Evolutionary conservation across 2,888 invertebrate species (phyloP).

Genomic region (Dinocampus coccinellae): DNA sequence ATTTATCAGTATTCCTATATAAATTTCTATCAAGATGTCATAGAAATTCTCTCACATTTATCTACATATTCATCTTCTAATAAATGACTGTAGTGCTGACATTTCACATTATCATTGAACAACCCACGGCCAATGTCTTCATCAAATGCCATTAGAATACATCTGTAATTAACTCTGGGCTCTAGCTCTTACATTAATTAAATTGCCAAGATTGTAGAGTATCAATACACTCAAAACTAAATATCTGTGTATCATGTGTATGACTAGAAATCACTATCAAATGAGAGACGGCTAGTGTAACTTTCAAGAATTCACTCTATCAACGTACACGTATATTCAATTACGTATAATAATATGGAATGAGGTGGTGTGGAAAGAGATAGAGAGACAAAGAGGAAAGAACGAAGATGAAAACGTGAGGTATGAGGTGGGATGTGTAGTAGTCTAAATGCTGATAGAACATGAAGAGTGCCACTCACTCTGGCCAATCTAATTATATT

Average conservation of each 20-base stretch:
- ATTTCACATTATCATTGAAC: neutral
- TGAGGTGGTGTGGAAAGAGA: slow-evolving; percentile 33
- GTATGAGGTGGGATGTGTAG: slow-evolving; percentile 42
- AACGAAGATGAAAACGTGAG: slow-evolving; percentile 28
- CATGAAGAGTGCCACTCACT: slow-evolving; percentile 46
- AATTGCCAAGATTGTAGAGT: slow-evolving; percentile 41
- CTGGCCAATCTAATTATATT: slow-evolving; percentile 55
- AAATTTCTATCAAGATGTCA: no score
- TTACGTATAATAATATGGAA: no score
- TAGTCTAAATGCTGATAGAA: slow-evolving; percentile 51
- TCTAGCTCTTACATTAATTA: slow-evolving; percentile 54
- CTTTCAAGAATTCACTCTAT: neutral
- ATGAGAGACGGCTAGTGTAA: no score
- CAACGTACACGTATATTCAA: no score
- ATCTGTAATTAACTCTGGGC: neutral
- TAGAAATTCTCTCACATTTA: no score
- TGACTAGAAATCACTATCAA: no score
- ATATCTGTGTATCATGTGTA: no score
- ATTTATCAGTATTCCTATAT: no score
- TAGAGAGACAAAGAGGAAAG: slow-evolving; percentile 33
- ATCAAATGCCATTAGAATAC: neutral
- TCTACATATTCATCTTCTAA: neutral
- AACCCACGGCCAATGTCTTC: neutral
- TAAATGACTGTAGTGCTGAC: neutral
- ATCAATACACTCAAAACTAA: no score